Base-by-base conservation (phyloP, 2,113 vertebrate species). In the Copsychus sechellarum region DNA sequence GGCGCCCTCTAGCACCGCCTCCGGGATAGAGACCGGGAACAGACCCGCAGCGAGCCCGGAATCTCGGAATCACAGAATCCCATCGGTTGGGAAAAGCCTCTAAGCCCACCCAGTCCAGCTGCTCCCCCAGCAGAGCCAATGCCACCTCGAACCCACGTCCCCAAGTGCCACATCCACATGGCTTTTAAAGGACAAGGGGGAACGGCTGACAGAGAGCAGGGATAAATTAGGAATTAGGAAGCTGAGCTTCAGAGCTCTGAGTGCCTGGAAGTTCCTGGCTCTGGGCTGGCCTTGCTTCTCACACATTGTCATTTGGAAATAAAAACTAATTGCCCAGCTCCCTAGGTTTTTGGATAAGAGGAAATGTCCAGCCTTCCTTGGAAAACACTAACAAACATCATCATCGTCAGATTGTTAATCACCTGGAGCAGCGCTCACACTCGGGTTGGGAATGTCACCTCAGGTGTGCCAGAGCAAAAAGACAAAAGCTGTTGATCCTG, bases 1-100 rank as follows among this genome's bases (percentile, higher is more conserved):
- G 88, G 95, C 94, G 95, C 95, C 94, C 94, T 89, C 95, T 95
- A 93, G 90, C 77, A 80, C 83, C n/a, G n/a, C 47, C 45, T 28
- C n/a, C 53, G 54, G 54, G 54, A 48, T 10, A 31, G 62, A 5
- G 64, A 42, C 40, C 45, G 47, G 40, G 24, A 34, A 7, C 19
- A 2, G 29, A 11, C 23, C 56, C 20, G n/a, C 23, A 18, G 4
- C 70, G 29, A 40, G 54, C 61, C 45, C 61, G 23, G 43, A 11
- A 11, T 2, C 28, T 1, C 16, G 31, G 67, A 65, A 51, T 15
- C 36, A 1, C n/a, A 3, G 19, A 8, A 12, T 6, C 23, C 53
- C 0, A 1, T 0, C 0, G 13, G 24, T 2, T 21, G 61, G 53
- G 38, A 40, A 82, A 76, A 61, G 14, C 11, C 8, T 40, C 47